Conservation (phyloP, 2,888 invertebrate genomes). For the Drosophila macrospina region DNA sequence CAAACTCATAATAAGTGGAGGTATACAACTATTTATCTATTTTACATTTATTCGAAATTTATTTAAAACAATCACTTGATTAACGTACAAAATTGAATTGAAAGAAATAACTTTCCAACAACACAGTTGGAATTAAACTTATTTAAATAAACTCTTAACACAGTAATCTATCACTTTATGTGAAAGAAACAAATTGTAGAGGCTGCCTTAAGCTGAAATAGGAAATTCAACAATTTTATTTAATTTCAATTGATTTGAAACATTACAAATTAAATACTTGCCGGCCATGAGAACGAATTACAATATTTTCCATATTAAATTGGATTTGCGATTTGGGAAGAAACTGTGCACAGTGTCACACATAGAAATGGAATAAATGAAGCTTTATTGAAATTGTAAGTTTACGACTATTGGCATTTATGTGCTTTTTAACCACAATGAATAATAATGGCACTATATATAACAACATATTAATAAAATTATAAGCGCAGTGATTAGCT, state of each 20-base stretch:
- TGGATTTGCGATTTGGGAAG: too few relatives aligned
- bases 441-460: constrained; percentile 4
- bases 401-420: neutral
- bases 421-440: constrained; percentile 29
- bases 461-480: neutral
- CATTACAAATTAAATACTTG: constrained; percentile 31
- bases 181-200: neutral
- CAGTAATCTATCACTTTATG: neutral
- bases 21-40: too few relatives aligned
- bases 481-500: neutral
- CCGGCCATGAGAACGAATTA: constrained; percentile 55
- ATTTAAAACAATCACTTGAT: too few relatives aligned
- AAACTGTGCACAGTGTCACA: constrained; percentile 1
- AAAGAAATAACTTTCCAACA: too few relatives aligned
- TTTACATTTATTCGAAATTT: too few relatives aligned
- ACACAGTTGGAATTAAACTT: too few relatives aligned
- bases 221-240: neutral
- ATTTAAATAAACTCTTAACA: neutral
- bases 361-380: constrained; percentile 18
- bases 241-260: neutral
- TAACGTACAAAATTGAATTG: too few relatives aligned
- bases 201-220: neutral
- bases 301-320: constrained; percentile 52
- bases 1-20: too few relatives aligned
- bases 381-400: neutral